A percentile compares a stretch with the other conserved stretches of the same genome.
Conservation (phyloP, 2,888 invertebrate genomes). For the Hipparchia sbordonii region DNA sequence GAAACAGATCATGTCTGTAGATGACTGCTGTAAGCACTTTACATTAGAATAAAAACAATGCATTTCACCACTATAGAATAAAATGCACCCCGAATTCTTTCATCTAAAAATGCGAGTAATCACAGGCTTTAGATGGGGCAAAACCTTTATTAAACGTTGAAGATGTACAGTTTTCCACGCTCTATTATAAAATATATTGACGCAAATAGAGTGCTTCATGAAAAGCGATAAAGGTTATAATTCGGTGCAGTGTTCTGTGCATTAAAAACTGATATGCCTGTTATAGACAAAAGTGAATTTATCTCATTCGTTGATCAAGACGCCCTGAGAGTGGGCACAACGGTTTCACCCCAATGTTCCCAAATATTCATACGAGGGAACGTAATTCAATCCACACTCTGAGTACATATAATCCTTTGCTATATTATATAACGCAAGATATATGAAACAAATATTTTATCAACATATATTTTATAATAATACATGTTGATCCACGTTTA, state of each 20-base stretch:
- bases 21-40: neutral
- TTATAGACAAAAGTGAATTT: constrained; percentile 37
- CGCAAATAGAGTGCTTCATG: neutral
- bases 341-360: neutral
- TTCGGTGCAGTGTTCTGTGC: neutral
- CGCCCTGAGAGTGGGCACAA: neutral
- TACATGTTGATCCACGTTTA: no score
- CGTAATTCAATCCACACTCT: no score
- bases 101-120: constrained; percentile 3
- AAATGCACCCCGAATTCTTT: neutral
- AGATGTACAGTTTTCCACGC: constrained; percentile 10
- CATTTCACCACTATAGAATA: neutral
- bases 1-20: neutral
- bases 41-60: neutral
- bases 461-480: no score
- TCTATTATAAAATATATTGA: neutral
- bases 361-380: neutral
- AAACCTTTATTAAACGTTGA: constrained; percentile 46
- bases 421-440: no score
- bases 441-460: no score
- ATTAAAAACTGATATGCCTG: neutral
- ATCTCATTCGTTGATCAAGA: neutral
- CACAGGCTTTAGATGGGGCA: constrained; percentile 39
- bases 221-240: neutral
- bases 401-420: no score